Base-by-base conservation (phyloP, 1,140 invertebrate genomes). In the Tetramorium parvispinum region DNA sequence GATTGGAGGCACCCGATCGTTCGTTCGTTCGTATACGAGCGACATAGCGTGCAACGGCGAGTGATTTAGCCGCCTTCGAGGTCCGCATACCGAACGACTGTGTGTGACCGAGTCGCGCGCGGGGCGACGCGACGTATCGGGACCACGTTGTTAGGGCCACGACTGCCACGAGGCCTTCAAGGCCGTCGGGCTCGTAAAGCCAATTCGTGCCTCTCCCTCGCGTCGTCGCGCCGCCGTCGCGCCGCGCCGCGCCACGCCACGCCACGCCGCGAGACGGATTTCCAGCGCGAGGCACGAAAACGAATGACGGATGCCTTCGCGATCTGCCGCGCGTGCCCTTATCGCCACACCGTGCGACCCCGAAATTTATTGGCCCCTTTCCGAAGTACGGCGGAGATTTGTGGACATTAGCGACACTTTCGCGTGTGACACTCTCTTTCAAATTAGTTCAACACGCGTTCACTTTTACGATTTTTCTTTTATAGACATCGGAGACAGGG, bases 21-120 rank as follows among this genome's bases (percentile, higher is more conserved):
- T 70, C 32, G 32, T 32, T 70, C 37, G 79, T 63, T 90, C 70
- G 88, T 90, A 91, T 71, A 90, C 88, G 82, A 86, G 32, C 18
- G 18, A 65, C 83, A 83, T 91, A 91, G 77, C 89, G 85, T 89
- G 88, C 76, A 61, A 46, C 77, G 40, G 21, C 82, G 82, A 86
- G 71, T 91, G 91, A 92, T 91, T 92, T 92, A 92, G 88, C 77
- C 88, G 88, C 24, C 83, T 85, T 87, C 91, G 91, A 92, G 91
- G 87, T 89, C 91, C 91, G 91, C 91, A 91, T 91, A 92, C 89
- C 89, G 87, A 89, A 86, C 87, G 65, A 89, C 83, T 89, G 49
- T 81, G 37, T 91, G 78, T 88, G 91, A 91, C 91, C 90, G 91
- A 91, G 82, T 91, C 85, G 63, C 77, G 65, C 85, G 57, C 51